Percentiles rank a stretch among this genome's conserved stretches.
Evolutionary conservation across 2,797 vertebrate species (phyloP).

Genomic region (Lutjanus argentimaculatus): DNA sequence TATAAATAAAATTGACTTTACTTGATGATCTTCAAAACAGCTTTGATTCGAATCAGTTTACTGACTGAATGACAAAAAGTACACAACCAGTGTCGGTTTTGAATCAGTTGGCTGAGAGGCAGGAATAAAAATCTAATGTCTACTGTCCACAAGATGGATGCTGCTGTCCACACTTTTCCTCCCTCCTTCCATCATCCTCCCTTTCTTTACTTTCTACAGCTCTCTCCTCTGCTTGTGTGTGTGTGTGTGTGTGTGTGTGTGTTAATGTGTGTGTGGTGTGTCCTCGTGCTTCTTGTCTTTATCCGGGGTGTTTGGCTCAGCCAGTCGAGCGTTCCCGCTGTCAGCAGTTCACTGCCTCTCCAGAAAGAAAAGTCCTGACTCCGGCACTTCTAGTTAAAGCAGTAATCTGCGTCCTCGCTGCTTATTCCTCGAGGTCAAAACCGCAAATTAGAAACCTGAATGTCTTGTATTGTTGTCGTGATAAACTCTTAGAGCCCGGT

Average conservation of each 20-base stretch:
- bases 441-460: constrained; percentile 34
- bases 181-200: background rate
- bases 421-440: constrained; percentile 43
- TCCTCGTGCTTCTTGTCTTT: constrained; percentile 32
- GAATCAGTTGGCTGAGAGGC: background rate
- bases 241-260: constrained; percentile 1
- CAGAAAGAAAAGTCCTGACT: constrained; percentile 63
- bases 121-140: background rate
- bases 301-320: constrained; percentile 19
- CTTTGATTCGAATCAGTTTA: background rate
- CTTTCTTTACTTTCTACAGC: constrained; percentile 1
- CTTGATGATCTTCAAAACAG: background rate
- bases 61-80: background rate
- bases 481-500: constrained; percentile 3
- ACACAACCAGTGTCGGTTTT: background rate
- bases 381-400: constrained; percentile 48
- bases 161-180: constrained; percentile 3
- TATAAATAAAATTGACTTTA: too few relatives aligned
- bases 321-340: constrained; percentile 20
- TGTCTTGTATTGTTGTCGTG: constrained; percentile 26
- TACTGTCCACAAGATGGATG: constrained; percentile 19
- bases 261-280: constrained; percentile 7
- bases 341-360: constrained; percentile 50
- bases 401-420: constrained; percentile 37
- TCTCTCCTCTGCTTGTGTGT: background rate